phyloP scores from a whole-genome alignment of 1,140 invertebrate genomes.

The Colletes latitarsis region DNA sequence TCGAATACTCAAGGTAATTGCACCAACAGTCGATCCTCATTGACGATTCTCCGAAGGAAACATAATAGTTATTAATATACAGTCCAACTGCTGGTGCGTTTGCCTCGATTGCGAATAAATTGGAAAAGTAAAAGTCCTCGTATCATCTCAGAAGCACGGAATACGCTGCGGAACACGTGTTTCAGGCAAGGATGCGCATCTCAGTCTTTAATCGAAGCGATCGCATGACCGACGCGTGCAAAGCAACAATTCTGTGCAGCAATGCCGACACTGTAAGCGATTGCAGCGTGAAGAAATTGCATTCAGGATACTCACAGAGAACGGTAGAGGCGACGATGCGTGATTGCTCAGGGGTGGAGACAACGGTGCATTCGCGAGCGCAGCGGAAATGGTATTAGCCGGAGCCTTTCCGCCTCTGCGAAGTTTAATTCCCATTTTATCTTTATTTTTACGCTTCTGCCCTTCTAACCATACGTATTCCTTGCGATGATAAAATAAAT shows the following conservation, averaged over 20 bases:
- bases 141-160: neutral
- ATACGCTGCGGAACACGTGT: neutral
- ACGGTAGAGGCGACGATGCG: conserved; percentile 75
- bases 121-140: too few species aligned
- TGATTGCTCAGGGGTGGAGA: conserved; percentile 80
- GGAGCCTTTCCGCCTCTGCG: conserved; percentile 84
- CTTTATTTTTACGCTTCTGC: neutral
- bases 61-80: too few species aligned
- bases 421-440: conserved; percentile 16
- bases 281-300: conserved; percentile 9
- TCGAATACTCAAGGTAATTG: too few species aligned
- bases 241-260: conserved; percentile 44
- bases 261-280: conserved; percentile 36
- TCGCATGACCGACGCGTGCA: conserved; percentile 6
- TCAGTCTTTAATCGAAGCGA: neutral
- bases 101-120: too few species aligned
- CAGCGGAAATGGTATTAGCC: conserved; percentile 85
- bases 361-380: conserved; percentile 82
- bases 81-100: too few species aligned
- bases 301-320: conserved; percentile 74
- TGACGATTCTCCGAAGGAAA: too few species aligned
- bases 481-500: too few species aligned
- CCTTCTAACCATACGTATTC: too few species aligned
- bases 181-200: neutral
- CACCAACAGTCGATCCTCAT: too few species aligned